Evolutionary conservation across 2,797 vertebrate species (phyloP).

Genomic region (Anguilla pacifica): DNA sequence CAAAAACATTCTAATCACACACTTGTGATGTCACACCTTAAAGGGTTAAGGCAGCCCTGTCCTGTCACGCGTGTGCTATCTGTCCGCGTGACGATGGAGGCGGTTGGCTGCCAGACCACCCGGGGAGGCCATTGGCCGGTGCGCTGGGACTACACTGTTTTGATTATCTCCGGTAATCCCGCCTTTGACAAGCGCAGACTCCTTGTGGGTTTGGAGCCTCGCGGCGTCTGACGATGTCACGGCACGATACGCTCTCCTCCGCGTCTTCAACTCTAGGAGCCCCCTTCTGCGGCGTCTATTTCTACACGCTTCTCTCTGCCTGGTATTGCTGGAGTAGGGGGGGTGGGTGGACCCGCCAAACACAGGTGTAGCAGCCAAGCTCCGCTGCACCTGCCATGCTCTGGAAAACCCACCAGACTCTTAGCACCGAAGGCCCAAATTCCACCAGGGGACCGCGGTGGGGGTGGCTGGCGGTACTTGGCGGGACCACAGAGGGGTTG

Average conservation of each 20-base stretch:
- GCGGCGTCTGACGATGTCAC: neutral
- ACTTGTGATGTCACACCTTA: too few relatives aligned
- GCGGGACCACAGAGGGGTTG: neutral
- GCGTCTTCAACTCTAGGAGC: neutral
- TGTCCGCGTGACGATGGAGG: neutral
- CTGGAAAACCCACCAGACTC: neutral
- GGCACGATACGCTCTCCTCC: neutral
- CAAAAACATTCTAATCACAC: neutral
- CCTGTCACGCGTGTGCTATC: neutral
- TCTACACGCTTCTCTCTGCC: neutral
- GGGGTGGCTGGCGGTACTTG: neutral
- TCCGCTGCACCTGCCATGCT: neutral
- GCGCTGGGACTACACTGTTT: neutral
- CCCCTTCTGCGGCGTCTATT: neutral
- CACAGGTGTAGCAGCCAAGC: neutral
- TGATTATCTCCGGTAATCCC: constrained; percentile 22
- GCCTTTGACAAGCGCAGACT: constrained; percentile 12
- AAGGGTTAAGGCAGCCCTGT: neutral
- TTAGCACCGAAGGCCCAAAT: neutral
- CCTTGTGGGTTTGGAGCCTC: neutral
- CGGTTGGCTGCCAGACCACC: constrained; percentile 12
- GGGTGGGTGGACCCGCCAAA: neutral
- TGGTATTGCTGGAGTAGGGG: neutral
- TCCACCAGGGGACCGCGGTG: neutral
- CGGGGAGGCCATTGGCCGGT: neutral